Evolutionary conservation across 2,888 invertebrate genomes (phyloP), one percentile per base, ranked within the genome.

Genomic region (Thera britannica): DNA sequence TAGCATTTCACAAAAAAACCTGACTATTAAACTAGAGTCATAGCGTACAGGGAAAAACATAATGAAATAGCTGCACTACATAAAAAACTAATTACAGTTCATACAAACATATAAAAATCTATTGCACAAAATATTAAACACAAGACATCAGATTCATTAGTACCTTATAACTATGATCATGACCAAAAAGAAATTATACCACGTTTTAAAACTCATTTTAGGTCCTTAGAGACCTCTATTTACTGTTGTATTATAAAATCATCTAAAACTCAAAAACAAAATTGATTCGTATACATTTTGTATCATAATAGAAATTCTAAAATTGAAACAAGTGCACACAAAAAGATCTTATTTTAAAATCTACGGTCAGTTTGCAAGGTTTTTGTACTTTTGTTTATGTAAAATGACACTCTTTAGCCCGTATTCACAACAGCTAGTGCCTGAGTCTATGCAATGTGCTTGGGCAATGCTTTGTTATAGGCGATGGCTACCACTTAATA

Each of bases 111-210:
- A 41, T 6, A 49, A 57, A 46, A 52, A 61, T 35, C 79, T 80
- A 82, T 82, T 82, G 82, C 82, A 82, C 82, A 69, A 77, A 78
- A 69, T 63, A 75, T 76, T 77, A 77, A 76, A 62, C 36, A 62
- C 46, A 65, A 49, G n/a, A 74, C 76, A 76, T 74, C 70, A 72
- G 72, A 71, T 72, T 71, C 65, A 54, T 56, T 57, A 63, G 6
- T 36, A 12, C 6, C n/a, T 54, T 12, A 68, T 62, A 63, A 70
- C 23, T 23, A 46, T 62, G 35, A 70, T 55, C 57, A 62, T 72
- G 68, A 69, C 72, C 72, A 68, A 49, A 12, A 64, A n/a, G 7
- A 54, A 58, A 57, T 44, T 44, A 57, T 57, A 57, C 41, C 41
- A 9, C 23, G 38, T 57, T 57, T 23, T 11, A 56, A 34, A 56